Conservation (phyloP, 2,113 vertebrate species). For the Ictalurus punctatus region DNA sequence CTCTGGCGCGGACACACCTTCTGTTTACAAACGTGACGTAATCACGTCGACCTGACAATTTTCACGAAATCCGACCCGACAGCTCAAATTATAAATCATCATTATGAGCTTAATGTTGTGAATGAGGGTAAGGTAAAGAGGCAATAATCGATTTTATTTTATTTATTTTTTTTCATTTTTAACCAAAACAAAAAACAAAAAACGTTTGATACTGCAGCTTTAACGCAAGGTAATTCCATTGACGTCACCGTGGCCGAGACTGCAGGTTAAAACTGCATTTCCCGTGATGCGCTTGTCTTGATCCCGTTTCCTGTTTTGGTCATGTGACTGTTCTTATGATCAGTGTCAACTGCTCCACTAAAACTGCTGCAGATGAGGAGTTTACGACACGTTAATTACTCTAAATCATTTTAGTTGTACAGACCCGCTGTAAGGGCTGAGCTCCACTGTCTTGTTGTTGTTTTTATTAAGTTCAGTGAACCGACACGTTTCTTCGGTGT, state of each 20-base stretch:
- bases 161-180: no score
- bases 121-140: no score
- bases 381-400: neutral
- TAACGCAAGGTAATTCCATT: neutral
- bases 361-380: neutral
- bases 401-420: neutral
- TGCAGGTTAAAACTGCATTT: constrained; percentile 59
- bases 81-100: no score
- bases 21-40: no score
- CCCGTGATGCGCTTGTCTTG: constrained; percentile 61
- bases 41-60: no score
- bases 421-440: neutral
- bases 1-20: no score
- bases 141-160: no score
- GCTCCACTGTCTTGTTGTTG: neutral
- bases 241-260: neutral
- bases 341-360: constrained; percentile 18
- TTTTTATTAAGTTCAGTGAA: neutral
- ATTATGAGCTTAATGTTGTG: no score
- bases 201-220: no score
- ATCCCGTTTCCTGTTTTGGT: constrained; percentile 55
- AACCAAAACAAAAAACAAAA: no score
- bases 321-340: constrained; percentile 73
- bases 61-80: no score
- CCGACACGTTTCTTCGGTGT: neutral